Base-by-base conservation (phyloP, 2,888 invertebrate species). In the Parasteatoda lunata region DNA sequence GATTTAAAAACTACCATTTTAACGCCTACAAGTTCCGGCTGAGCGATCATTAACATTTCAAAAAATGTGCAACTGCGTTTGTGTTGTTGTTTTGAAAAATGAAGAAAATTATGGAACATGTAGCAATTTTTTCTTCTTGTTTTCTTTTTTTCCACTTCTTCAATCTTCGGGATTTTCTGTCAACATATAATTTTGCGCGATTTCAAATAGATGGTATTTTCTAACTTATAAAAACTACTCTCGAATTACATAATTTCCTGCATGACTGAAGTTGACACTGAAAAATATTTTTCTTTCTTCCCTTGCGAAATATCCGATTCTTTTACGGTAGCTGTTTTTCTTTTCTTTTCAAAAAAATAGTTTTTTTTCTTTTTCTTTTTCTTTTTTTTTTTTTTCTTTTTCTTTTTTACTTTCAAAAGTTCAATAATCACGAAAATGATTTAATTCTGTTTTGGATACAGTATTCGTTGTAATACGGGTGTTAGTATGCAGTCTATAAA, bases 221-320 rank as follows among this genome's bases (percentile, higher is more conserved):
- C 47, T 65, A 45, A 11, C 45, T 66, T 73, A 80, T 73, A 73
- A 73, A 72, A 66, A 73, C 51, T 49, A 54, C 68, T 68, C 66
- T 77, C 45, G 51, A 71, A 73, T 80, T 80, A 72, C 52, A 8
- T 71, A 80, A 73, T 80, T 80, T 80, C n/a, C 47, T 64, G 80
- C 80, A 45, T 73, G 80, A 73, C 47, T 66, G 73, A 30, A 15
- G n/a, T n/a, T 48, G 6, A 49, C 13, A 11, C 9, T n/a, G 13
- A 15, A 9, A n/a, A 76, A 30, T 30, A 30, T 30, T 30, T 30
- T 30, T 30, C n/a, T 30, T 30, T 30, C 30, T 30, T 30, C 30
- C 30, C 30, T 30, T 30, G 2, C 30, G 30, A 30, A 30, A 30
- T 0, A 30, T 30, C 2, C 30, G 30, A 30, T 30, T 30, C 30